Evolutionary conservation across 2,113 vertebrate species (phyloP).

Genomic region (Scatophagus argus): DNA sequence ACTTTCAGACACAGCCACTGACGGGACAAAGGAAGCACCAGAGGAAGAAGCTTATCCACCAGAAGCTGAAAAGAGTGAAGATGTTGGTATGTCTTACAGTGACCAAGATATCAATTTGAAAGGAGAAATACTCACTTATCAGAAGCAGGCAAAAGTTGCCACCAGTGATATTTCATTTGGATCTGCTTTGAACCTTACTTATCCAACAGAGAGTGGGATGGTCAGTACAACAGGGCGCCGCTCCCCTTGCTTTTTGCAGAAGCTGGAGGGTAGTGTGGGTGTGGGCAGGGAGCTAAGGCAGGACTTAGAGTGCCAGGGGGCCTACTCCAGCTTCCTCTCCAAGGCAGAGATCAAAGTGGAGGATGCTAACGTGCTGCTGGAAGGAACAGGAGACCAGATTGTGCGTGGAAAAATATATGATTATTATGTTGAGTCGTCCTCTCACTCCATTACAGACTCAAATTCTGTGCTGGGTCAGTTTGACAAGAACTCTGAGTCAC

Average conservation of each 20-base stretch:
- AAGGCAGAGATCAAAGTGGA: constrained; percentile 87
- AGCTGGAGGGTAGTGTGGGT: constrained; percentile 78
- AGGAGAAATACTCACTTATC: constrained; percentile 27
- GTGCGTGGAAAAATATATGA: constrained; percentile 90
- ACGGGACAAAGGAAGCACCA: constrained; percentile 9
- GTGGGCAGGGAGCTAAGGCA: constrained; percentile 83
- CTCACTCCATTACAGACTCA: constrained; percentile 76
- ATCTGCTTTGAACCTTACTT: constrained; percentile 33
- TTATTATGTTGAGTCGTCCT: constrained; percentile 87
- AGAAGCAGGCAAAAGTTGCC: constrained; percentile 36
- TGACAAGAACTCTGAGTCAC: constrained; percentile 55
- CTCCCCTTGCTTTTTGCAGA: constrained; percentile 81
- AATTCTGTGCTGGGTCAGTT: constrained; percentile 36
- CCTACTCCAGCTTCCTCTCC: constrained; percentile 88
- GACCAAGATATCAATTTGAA: constrained; percentile 33
- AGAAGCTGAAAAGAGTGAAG: constrained; percentile 30
- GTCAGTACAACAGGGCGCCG: constrained; percentile 65
- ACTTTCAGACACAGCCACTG: background rate
- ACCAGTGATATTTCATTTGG: constrained; percentile 53
- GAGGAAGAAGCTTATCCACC: background rate
- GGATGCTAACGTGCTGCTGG: constrained; percentile 82
- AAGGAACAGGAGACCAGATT: constrained; percentile 40
- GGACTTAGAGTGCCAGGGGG: constrained; percentile 56
- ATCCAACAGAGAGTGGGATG: constrained; percentile 17
- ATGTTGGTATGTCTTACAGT: background rate